Conservation (phyloP, 2,888 invertebrate species). For the Harpagoxenus sublaevis region DNA sequence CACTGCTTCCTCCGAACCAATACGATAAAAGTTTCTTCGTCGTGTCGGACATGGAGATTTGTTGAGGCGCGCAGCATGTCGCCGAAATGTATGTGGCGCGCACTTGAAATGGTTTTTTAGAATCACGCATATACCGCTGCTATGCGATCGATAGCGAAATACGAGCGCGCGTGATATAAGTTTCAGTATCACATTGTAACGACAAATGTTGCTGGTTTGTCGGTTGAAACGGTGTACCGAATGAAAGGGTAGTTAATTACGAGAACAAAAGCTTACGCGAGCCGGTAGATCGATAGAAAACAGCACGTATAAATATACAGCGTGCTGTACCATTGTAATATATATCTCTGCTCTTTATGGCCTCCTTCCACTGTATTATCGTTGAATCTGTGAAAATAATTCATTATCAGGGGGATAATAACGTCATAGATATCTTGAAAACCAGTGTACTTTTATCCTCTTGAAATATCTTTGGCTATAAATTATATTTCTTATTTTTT, state of each 20-base stretch:
- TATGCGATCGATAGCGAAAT: constrained; percentile 49
- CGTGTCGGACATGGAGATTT: constrained; percentile 45
- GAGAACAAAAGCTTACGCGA: constrained; percentile 71
- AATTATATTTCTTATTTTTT: background rate
- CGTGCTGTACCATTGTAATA: background rate
- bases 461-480: background rate
- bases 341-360: constrained; percentile 14
- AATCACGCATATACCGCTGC: background rate
- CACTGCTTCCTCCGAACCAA: constrained; percentile 48
- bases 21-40: constrained; percentile 45
- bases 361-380: background rate
- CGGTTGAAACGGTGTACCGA: constrained; percentile 13
- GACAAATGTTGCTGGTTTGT: constrained; percentile 44
- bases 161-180: constrained; percentile 7
- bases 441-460: background rate
- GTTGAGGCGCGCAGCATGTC: constrained; percentile 29
- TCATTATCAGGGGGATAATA: constrained; percentile 1
- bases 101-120: constrained; percentile 27
- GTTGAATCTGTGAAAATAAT: constrained; percentile 33
- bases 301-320: constrained; percentile 55
- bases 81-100: constrained; percentile 29
- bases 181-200: constrained; percentile 40
- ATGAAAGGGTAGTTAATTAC: constrained; percentile 72
- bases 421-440: background rate
- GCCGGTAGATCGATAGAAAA: constrained; percentile 66